Evolutionary conservation across 2,888 invertebrate species (phyloP).

Genomic region (Orthosia incerta): DNA sequence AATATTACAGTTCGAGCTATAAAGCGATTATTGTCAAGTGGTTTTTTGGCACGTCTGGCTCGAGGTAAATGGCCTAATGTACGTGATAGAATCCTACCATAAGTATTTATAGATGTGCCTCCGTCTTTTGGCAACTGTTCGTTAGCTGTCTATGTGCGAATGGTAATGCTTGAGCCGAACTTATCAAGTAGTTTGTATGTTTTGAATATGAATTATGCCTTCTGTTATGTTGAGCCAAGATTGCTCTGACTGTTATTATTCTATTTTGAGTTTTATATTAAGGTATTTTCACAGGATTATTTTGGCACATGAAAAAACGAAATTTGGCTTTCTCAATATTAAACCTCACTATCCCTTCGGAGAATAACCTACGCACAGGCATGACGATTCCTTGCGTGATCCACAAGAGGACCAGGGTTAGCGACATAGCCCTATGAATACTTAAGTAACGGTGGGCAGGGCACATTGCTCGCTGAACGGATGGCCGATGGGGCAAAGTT

Average conservation of each 20-base stretch:
- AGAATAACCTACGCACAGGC: too few relatives aligned
- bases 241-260: background rate
- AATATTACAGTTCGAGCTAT: conserved; percentile 42
- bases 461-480: too few relatives aligned
- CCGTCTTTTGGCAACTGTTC: conserved; percentile 62
- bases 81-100: conserved; percentile 59
- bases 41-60: conserved; percentile 61
- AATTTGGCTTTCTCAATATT: background rate
- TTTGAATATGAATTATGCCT: conserved; percentile 48
- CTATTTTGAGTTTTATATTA: conserved; percentile 11
- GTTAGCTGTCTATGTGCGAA: conserved; percentile 38
- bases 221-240: conserved; percentile 19
- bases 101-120: conserved; percentile 35
- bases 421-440: too few relatives aligned
- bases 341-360: background rate
- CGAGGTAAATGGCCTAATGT: conserved; percentile 58
- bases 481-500: too few relatives aligned
- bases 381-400: too few relatives aligned
- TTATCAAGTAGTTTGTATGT: conserved; percentile 47
- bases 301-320: too few relatives aligned
- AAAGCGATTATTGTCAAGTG: conserved; percentile 54
- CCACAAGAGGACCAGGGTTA: too few relatives aligned
- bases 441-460: too few relatives aligned
- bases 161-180: conserved; percentile 40
- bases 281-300: conserved; percentile 5